phyloP scores from a whole-genome alignment of 2,888 invertebrate genomes.

The Cactoblastis cactorum region DNA sequence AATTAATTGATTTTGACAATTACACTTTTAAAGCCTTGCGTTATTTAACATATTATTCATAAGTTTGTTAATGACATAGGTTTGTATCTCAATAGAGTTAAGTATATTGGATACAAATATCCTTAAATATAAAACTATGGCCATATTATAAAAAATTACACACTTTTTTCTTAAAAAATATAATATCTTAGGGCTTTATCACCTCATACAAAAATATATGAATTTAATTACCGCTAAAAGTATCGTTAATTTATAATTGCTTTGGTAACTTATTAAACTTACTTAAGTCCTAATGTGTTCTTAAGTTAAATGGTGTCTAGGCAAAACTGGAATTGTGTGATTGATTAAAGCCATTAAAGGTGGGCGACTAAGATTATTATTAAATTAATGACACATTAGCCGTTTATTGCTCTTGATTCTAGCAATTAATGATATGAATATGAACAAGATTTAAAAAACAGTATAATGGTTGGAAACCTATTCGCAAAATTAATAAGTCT shows the following conservation, averaged over 20 bases:
- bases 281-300: conserved; percentile 43
- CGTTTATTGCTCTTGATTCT: background rate
- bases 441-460: too few species aligned
- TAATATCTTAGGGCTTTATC: conserved; percentile 38
- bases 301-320: conserved; percentile 24
- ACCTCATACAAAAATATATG: conserved; percentile 62
- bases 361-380: conserved; percentile 14
- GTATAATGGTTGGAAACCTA: too few species aligned
- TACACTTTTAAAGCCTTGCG: conserved; percentile 66
- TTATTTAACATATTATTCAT: conserved; percentile 59
- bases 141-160: conserved; percentile 38
- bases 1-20: conserved; percentile 44
- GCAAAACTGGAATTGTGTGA: conserved; percentile 18
- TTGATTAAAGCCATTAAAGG: conserved; percentile 23
- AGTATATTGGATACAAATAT: conserved; percentile 58
- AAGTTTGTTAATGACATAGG: conserved; percentile 41
- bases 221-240: conserved; percentile 39
- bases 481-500: too few species aligned
- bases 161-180: conserved; percentile 32
- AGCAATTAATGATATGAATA: too few species aligned
- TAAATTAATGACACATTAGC: background rate
- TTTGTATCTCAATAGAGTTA: conserved; percentile 61
- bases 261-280: conserved; percentile 73
- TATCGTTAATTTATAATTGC: conserved; percentile 56
- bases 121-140: conserved; percentile 52